phyloP scores from a whole-genome alignment of 2,797 vertebrate genomes.

The Clarias laeviceps region DNA sequence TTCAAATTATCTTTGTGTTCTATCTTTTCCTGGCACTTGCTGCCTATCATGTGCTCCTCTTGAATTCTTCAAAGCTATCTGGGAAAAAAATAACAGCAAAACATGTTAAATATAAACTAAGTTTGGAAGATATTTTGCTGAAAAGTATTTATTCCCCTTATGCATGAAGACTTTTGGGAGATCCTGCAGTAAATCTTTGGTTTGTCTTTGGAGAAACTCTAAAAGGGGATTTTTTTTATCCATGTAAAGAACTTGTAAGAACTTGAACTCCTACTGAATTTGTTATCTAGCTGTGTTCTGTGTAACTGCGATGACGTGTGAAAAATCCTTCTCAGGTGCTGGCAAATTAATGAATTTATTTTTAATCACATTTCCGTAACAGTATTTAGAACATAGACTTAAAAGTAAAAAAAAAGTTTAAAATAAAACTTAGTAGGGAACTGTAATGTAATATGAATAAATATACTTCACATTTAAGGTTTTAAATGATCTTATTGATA shows the following conservation, averaged over 20 bases:
- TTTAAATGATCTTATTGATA: not conserved
- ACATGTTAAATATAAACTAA: too few relatives aligned
- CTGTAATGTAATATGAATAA: not conserved
- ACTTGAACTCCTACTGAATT: too few relatives aligned
- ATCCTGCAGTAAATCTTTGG: not conserved
- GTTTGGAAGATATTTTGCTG: too few relatives aligned
- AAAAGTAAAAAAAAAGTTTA: not conserved
- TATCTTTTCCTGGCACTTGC: too few relatives aligned
- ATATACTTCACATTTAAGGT: not conserved
- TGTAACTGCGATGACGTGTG: not conserved
- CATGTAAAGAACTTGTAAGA: not conserved
- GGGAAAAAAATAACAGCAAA: too few relatives aligned
- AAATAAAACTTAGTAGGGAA: not conserved
- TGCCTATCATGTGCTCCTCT: too few relatives aligned
- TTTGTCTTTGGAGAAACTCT: not conserved
- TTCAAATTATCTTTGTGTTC: too few relatives aligned
- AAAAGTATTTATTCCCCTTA: too few relatives aligned
- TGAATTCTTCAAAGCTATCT: too few relatives aligned
- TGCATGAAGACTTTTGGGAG: too few relatives aligned
- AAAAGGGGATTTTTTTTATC: too few relatives aligned
- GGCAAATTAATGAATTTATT: not conserved
- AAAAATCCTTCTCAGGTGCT: not conserved
- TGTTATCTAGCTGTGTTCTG: not conserved
- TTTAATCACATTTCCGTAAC: not conserved
- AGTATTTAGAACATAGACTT: not conserved